A percentile compares a stretch with the other conserved stretches of the same genome.
phyloP scores from a whole-genome alignment of 2,113 vertebrate genomes.

The Shinisaurus crocodilurus region DNA sequence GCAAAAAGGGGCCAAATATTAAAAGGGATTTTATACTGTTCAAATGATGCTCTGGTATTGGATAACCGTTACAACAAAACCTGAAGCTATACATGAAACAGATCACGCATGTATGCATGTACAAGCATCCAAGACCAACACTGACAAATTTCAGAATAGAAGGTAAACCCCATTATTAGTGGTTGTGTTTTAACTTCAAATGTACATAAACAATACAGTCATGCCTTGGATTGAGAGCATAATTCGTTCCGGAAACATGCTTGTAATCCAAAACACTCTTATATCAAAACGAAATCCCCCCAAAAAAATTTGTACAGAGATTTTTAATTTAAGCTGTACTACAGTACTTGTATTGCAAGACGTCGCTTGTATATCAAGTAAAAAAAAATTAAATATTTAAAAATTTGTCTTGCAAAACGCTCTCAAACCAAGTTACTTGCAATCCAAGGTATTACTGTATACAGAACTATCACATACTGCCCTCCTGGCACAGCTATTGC shows the following conservation, averaged over 20 bases:
- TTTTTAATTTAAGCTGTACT: too few relatives aligned
- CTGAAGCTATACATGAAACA: background rate
- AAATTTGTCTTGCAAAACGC: too few relatives aligned
- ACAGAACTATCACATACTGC: constrained; percentile 5
- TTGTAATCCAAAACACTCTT: too few relatives aligned
- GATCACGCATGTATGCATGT: rapidly evolving
- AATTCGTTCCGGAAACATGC: too few relatives aligned
- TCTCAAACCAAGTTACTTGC: too few relatives aligned
- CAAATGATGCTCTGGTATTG: background rate
- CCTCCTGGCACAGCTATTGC: background rate
- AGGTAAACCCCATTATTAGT: background rate
- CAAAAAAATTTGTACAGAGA: too few relatives aligned
- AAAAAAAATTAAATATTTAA: too few relatives aligned
- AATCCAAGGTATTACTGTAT: too few relatives aligned
- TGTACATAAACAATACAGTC: background rate
- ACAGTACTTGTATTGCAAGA: too few relatives aligned
- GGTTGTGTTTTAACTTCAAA: background rate
- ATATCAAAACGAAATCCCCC: too few relatives aligned
- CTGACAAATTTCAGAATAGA: background rate
- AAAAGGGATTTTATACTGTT: background rate
- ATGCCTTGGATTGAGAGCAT: too few relatives aligned
- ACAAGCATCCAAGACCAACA: background rate
- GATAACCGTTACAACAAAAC: background rate
- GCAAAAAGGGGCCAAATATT: background rate
- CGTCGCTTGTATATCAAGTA: too few relatives aligned